These are phyloP conservation scores for Chymomyza caudatula DNA, from an alignment of 2,888 invertebrate species.

Conservation along the genomic window DNA sequence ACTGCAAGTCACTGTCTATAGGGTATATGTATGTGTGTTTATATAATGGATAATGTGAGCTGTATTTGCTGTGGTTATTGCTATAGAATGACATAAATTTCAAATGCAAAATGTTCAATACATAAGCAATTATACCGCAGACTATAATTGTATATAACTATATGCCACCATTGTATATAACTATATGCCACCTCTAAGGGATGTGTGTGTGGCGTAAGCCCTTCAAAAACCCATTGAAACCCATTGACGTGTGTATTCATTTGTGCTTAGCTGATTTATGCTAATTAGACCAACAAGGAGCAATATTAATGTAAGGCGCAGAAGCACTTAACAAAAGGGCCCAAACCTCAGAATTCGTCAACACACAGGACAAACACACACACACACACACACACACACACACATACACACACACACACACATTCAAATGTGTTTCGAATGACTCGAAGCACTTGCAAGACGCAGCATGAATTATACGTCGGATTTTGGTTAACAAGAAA, in stretches of 20 bases:
- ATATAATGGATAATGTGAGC: neutral
- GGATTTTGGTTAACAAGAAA: constrained; percentile 30
- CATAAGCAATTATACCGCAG: constrained; percentile 59
- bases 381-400: neutral
- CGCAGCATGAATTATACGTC: constrained; percentile 27
- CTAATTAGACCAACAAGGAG: constrained; percentile 37
- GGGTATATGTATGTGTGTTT: constrained; percentile 25
- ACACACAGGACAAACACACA: neutral
- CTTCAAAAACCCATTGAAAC: neutral
- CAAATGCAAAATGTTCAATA: constrained; percentile 54
- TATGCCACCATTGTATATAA: constrained; percentile 34
- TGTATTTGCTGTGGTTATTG: constrained; percentile 9
- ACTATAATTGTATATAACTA: constrained; percentile 45
- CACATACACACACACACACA: neutral
- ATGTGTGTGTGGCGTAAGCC: neutral
- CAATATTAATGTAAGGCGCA: neutral
- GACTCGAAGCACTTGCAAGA: neutral
- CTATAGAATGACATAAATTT: constrained; percentile 50
- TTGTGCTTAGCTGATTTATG: constrained; percentile 54
- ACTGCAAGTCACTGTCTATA: constrained; percentile 22
- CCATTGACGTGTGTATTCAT: constrained; percentile 13
- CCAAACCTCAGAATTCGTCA: neutral
- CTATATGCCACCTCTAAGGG: no score
- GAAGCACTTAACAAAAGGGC: neutral
- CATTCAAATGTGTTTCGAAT: constrained; percentile 30